These are phyloP conservation scores for Lithosia quadra DNA, from an alignment of 2,888 invertebrate genomes.

Conservation along the genomic window DNA sequence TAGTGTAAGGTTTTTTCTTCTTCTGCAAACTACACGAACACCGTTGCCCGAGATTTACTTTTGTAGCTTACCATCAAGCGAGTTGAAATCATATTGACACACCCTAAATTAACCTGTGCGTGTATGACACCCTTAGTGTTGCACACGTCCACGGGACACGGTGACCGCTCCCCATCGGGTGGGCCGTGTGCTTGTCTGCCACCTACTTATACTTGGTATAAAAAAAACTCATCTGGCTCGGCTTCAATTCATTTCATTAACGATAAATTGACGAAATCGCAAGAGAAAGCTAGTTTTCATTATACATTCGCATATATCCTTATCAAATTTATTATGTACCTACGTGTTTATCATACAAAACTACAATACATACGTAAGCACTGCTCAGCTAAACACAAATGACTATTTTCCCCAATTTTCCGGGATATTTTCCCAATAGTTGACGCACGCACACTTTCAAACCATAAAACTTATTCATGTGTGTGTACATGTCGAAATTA, in stretches of 20 bases:
- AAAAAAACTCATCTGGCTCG: no score
- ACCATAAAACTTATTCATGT: slow-evolving; percentile 45
- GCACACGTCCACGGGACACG: no score
- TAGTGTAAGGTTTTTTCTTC: neutral
- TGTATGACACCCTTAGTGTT: no score
- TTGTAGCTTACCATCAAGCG: no score
- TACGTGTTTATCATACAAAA: slow-evolving; percentile 48
- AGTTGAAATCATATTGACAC: no score
- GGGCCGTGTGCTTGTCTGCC: no score
- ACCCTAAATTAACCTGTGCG: no score
- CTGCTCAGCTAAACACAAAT: slow-evolving; percentile 57
- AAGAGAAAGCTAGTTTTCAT: neutral
- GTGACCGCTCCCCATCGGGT: no score
- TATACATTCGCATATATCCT: neutral
- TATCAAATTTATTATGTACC: slow-evolving; percentile 20
- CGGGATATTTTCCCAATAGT: slow-evolving; percentile 67
- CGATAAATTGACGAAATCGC: neutral
- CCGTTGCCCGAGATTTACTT: no score
- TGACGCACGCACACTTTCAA: slow-evolving; percentile 50
- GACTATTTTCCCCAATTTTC: slow-evolving; percentile 65
- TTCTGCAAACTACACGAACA: no score
- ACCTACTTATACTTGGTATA: no score
- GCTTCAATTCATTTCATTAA: neutral
- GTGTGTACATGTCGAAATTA: slow-evolving; percentile 45
- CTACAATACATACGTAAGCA: slow-evolving; percentile 29